A percentile compares a stretch with the other conserved stretches of the same genome.
Evolutionary conservation across 2,113 vertebrate genomes (phyloP).

Genomic region (Cyanoramphus novaezelandiae): DNA sequence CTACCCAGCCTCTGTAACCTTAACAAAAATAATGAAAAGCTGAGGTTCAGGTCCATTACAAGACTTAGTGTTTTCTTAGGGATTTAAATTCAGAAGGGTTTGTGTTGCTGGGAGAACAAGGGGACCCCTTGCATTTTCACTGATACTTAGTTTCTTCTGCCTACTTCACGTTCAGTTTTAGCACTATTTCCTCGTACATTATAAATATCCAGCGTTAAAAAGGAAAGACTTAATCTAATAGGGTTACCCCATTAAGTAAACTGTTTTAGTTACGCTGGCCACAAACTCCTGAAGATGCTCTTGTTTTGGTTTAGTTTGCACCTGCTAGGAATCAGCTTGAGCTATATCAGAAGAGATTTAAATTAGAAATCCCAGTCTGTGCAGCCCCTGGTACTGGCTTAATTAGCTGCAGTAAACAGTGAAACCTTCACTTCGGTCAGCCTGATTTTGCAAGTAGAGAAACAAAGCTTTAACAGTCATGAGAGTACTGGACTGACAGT

Average conservation of each 20-base stretch:
- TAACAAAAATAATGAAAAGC: background rate
- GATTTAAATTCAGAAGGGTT: background rate
- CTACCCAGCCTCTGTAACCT: background rate
- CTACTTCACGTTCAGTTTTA: background rate
- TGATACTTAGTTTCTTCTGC: background rate
- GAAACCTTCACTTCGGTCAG: background rate
- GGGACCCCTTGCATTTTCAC: background rate
- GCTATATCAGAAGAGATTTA: slow-evolving; percentile 1
- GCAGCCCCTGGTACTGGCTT: slow-evolving; percentile 11
- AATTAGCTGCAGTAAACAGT: background rate
- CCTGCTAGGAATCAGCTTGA: slow-evolving; percentile 28
- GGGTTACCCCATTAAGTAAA: background rate
- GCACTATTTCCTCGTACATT: background rate
- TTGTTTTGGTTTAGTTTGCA: background rate
- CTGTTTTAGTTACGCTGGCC: background rate
- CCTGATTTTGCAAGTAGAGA: background rate
- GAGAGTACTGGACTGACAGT: background rate
- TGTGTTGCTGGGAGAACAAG: background rate
- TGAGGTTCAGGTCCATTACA: background rate
- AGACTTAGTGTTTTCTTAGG: background rate
- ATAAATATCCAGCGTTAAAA: background rate
- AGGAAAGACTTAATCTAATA: background rate
- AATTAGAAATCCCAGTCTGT: background rate
- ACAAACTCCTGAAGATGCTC: background rate
- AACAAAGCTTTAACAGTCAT: background rate